Base-by-base conservation (phyloP, 2,888 invertebrate species). In the Koerneria pararmatus region DNA sequence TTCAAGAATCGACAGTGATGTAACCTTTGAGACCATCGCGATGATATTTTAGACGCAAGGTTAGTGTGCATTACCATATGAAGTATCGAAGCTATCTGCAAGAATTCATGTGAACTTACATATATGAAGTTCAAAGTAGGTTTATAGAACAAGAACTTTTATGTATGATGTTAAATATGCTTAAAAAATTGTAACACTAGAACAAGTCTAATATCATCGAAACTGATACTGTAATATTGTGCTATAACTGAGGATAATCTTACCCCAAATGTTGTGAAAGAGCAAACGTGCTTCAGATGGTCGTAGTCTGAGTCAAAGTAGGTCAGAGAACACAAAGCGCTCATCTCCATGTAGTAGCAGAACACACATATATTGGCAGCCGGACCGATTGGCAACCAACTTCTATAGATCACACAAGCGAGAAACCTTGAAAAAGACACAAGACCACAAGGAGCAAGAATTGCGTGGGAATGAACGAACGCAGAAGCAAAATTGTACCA, bases 231-330 rank as follows among this genome's bases (percentile, higher is more conserved):
- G 24, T 53, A 24, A 35, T 53, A 56, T 41, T 6, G n/a, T n/a
- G n/a, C n/a, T n/a, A n/a, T n/a, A n/a, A n/a, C n/a, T n/a, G n/a
- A n/a, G n/a, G n/a, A n/a, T n/a, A n/a, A n/a, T n/a, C 63, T 53
- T 3, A 66, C 66, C 46, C 66, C 66, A n/a, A 66, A 66, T 1
- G 49, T 53, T 19, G 66, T 57, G 46, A 66, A 66, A 8, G 66
- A 66, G 27, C 59, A 5, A 35, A 66, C 66, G 31, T 66, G 66
- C 8, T 60, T 31, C 24, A 35, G 19, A 48, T 66, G 66, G 32
- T 46, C 34, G 8, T 60, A 66, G 24, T 60, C 58, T 4, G 60
- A 60, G 59, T 66, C 57, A 34, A 46, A 66, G n/a, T 53, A 53
- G 24, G 66, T 66, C 22, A 66, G 54, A 8, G 66, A 66, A 19